A percentile compares a stretch with the other conserved stretches of the same genome.
Conservation (phyloP, 1,140 invertebrate species). For the Drosophila simulans region DNA sequence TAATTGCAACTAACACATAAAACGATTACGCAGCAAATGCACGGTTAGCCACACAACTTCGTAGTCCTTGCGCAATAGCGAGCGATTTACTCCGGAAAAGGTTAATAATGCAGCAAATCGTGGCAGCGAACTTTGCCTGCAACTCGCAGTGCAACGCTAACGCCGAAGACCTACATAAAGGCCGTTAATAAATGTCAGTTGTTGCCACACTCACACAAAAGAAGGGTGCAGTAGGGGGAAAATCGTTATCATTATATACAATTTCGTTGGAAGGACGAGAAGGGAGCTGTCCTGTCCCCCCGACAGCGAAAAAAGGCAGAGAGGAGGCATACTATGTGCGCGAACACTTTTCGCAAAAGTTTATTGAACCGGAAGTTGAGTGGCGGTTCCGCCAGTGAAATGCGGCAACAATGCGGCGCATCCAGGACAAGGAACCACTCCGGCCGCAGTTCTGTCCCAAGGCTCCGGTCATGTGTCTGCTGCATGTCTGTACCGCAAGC, state of each 20-base stretch:
- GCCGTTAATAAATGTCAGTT: conserved; percentile 70
- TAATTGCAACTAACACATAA: neutral
- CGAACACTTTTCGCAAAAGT: conserved; percentile 69
- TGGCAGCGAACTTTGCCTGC: neutral
- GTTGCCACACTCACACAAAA: conserved; percentile 41
- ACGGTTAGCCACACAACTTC: neutral
- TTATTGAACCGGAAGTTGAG: conserved; percentile 80
- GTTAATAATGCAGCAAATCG: neutral
- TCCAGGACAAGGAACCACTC: conserved; percentile 9
- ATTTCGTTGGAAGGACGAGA: conserved; percentile 18
- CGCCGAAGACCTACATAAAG: conserved; percentile 31
- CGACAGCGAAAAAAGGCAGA: conserved; percentile 15
- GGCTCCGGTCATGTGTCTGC: conserved; percentile 3
- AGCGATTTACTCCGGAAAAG: neutral
- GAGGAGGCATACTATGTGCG: conserved; percentile 54
- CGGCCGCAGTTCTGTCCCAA: neutral
- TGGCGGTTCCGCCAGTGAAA: conserved; percentile 58
- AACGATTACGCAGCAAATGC: neutral
- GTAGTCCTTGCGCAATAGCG: neutral
- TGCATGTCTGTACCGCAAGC: neutral
- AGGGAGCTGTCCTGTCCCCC: neutral
- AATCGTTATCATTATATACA: conserved; percentile 72
- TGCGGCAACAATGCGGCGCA: conserved; percentile 56
- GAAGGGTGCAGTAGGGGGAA: conserved; percentile 48
- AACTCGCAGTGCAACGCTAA: neutral